A percentile compares a stretch with the other conserved stretches of the same genome.
Evolutionary conservation across 2,113 vertebrate species (phyloP).

Genomic region (Cromileptes altivelis): DNA sequence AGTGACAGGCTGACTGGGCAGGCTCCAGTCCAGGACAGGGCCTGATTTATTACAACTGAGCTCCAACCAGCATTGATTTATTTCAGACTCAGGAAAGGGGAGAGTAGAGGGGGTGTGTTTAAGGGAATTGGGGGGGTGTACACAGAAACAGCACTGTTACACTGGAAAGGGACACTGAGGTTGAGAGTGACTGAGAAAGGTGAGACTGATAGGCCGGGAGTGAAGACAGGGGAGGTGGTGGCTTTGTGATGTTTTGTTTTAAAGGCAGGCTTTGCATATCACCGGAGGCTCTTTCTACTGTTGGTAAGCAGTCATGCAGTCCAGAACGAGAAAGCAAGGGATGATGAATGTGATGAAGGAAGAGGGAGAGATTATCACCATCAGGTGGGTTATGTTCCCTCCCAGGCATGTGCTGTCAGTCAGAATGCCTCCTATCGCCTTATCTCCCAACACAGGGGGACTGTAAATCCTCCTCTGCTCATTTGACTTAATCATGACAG

Average conservation of each 20-base stretch:
- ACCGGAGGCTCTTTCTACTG: background rate
- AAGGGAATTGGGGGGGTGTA: conserved; percentile 76
- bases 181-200: conserved; percentile 55
- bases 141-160: conserved; percentile 91
- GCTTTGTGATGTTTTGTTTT: conserved; percentile 32
- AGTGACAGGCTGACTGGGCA: conserved; percentile 99
- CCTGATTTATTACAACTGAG: conserved; percentile 98
- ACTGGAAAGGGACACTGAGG: conserved; percentile 46
- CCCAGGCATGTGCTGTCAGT: conserved; percentile 81
- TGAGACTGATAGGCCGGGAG: conserved; percentile 32
- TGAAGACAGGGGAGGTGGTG: conserved; percentile 25
- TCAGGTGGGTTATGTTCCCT: conserved; percentile 78
- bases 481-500: conserved; percentile 85
- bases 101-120: conserved; percentile 73
- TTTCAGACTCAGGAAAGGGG: conserved; percentile 88
- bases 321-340: conserved; percentile 1
- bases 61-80: conserved; percentile 99
- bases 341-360: conserved; percentile 54
- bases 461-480: conserved; percentile 84
- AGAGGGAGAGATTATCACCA: conserved; percentile 55
- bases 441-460: conserved; percentile 84
- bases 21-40: conserved; percentile 97
- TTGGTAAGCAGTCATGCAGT: conserved; percentile 31
- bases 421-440: conserved; percentile 76
- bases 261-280: conserved; percentile 19